Evolutionary conservation across 35 echinoderm and acorn worm genomes (phyloP).

Genomic region (Ophioderma brevispina): DNA sequence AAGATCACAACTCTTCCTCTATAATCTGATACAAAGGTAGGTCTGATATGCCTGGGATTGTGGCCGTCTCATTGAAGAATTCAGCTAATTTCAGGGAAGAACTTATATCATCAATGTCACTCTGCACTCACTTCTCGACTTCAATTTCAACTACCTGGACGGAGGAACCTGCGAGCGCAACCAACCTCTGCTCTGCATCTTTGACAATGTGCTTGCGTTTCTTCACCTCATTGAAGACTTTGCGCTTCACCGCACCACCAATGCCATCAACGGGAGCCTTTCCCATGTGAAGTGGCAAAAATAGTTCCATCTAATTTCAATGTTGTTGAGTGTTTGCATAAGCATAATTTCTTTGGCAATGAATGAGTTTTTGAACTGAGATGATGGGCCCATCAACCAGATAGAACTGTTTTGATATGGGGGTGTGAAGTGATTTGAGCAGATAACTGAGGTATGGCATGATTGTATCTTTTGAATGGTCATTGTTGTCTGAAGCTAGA

Average conservation of each 20-base stretch:
- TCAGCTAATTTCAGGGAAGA: neutral
- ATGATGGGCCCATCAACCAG: slow-evolving; percentile 65
- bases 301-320: slow-evolving; percentile 56
- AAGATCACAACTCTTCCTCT: too few relatives aligned
- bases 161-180: slow-evolving; percentile 3
- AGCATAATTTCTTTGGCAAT: slow-evolving; percentile 26
- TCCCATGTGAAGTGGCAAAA: slow-evolving; percentile 66
- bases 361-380: slow-evolving; percentile 66
- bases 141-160: neutral
- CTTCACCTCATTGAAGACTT: slow-evolving; percentile 24
- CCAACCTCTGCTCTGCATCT: slow-evolving; percentile 25
- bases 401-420: neutral
- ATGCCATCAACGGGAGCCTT: slow-evolving; percentile 79
- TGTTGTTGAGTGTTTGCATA: neutral
- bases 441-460: neutral
- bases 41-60: too few relatives aligned
- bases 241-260: slow-evolving; percentile 44
- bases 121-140: too few relatives aligned
- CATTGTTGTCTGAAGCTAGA: neutral
- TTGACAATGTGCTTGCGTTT: slow-evolving; percentile 30
- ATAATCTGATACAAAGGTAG: too few relatives aligned
- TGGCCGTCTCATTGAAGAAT: too few relatives aligned
- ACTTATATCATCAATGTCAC: neutral
- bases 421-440: neutral
- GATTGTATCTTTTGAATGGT: neutral